Evolutionary conservation across 2,113 vertebrate genomes (phyloP), one percentile per base, ranked within the genome.

Genomic region (Phoenicopterus ruber): DNA sequence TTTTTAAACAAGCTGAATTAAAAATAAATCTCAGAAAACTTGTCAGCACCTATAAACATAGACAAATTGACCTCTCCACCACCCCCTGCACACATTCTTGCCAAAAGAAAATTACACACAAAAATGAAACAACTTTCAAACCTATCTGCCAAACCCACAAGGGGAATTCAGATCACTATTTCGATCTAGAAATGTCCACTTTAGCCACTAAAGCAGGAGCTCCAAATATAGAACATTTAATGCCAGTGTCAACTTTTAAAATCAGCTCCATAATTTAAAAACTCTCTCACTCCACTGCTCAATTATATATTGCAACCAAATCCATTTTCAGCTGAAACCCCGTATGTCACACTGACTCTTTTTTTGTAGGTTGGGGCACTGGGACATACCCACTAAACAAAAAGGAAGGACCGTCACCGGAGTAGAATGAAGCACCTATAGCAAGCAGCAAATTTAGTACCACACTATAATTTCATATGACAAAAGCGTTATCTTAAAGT

Each of bases 111-210:
- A 95, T 94, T 84, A 82, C 63, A 86, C 32, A 69, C n/a, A 73
- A 87, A 79, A 76, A 83, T 17, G n/a, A 76, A 84, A 84, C 82
- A 67, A 71, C 42, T 87, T 95, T 87, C 77, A 73, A 91, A 77
- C 20, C 46, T 72, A 65, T 79, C 61, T 93, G 89, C 95, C 93
- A 97, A 95, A 86, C 46, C 89, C 93, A 91, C 89, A 62, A 63
- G 84, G 94, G 89, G 86, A 97, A 95, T 94, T 95, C 92, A 88
- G 58, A 96, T 95, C 93, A 73, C 70, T 80, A n/a, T 95, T 95
- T 89, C 92, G 87, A 42, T 85, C 89, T 91, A 72, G 87, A 96
- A 96, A 94, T 36, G 74, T 57, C 76, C 58, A 46, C 76, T 86
- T 42, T 28, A 69, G 8, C 44, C 86, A 90, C 93, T 73, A 88